Evolutionary conservation across 2,113 vertebrate genomes (phyloP).

Genomic region (Isichthys henryi): DNA sequence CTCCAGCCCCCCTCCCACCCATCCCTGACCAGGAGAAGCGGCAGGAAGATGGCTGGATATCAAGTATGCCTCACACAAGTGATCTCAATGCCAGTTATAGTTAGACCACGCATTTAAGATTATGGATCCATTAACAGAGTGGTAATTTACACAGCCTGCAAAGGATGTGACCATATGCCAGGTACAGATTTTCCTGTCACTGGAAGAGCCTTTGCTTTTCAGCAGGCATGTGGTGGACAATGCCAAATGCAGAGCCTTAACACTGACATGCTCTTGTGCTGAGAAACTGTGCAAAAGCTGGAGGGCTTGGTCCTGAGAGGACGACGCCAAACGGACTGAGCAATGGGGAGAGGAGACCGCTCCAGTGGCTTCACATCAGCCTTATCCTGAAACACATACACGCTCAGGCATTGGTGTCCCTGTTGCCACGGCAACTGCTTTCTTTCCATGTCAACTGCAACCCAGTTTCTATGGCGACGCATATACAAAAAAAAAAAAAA

Average conservation of each 20-base stretch:
- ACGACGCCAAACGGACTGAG: background rate
- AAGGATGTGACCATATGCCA: background rate
- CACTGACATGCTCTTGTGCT: background rate
- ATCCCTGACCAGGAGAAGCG: background rate
- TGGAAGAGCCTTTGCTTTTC: background rate
- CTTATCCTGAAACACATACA: constrained; percentile 26
- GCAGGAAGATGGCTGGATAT: background rate
- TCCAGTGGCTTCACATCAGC: constrained; percentile 31
- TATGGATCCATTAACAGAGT: background rate
- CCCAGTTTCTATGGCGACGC: constrained; percentile 73
- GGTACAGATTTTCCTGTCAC: background rate
- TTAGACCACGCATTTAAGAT: background rate
- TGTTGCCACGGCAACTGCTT: constrained; percentile 79
- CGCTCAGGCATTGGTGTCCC: constrained; percentile 74
- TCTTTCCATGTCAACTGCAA: constrained; percentile 83
- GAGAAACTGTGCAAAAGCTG: background rate
- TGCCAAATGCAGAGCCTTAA: background rate
- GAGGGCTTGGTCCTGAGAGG: background rate
- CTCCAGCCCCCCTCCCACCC: background rate
- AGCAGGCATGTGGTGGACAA: background rate
- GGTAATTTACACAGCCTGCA: background rate
- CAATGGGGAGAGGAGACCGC: background rate
- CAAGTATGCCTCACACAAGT: background rate
- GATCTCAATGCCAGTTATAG: background rate
- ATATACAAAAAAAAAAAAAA: constrained; percentile 79